Conservation (phyloP, 2,113 vertebrate genomes). For the Silurus glanis region DNA sequence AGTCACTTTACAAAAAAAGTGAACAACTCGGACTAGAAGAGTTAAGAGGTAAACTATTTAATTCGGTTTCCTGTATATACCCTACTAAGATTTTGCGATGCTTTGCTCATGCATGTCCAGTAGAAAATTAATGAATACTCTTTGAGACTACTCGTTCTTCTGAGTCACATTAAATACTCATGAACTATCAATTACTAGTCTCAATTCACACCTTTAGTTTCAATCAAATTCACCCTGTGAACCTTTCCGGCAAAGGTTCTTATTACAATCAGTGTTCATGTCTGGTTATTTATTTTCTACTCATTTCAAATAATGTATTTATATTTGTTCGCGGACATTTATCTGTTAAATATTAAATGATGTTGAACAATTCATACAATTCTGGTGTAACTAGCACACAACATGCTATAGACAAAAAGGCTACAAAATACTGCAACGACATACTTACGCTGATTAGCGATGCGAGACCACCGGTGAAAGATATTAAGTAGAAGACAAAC, state of each 20-base stretch:
- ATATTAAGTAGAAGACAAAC: slow-evolving; percentile 71
- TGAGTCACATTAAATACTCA: too few species aligned
- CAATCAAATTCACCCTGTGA: neutral
- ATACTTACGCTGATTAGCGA: slow-evolving; percentile 66
- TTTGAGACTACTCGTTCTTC: too few species aligned
- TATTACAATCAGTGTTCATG: neutral
- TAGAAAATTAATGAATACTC: too few species aligned
- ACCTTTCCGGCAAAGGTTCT: neutral
- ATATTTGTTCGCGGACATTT: neutral
- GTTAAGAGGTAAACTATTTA: too few species aligned
- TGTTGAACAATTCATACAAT: neutral
- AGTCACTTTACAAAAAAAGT: too few species aligned
- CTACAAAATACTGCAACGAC: neutral
- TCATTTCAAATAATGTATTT: neutral
- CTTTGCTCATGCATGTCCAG: too few species aligned
- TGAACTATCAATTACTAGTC: too few species aligned
- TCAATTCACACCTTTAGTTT: neutral
- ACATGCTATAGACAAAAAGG: neutral
- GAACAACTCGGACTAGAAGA: too few species aligned
- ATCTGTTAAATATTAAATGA: neutral
- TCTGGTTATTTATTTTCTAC: neutral
- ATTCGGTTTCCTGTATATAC: too few species aligned
- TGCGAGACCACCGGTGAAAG: slow-evolving; percentile 65
- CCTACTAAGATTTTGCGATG: too few species aligned
- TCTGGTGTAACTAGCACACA: neutral